Evolutionary conservation across 2,888 invertebrate species (phyloP).

Genomic region (Leptopilina myrica): DNA sequence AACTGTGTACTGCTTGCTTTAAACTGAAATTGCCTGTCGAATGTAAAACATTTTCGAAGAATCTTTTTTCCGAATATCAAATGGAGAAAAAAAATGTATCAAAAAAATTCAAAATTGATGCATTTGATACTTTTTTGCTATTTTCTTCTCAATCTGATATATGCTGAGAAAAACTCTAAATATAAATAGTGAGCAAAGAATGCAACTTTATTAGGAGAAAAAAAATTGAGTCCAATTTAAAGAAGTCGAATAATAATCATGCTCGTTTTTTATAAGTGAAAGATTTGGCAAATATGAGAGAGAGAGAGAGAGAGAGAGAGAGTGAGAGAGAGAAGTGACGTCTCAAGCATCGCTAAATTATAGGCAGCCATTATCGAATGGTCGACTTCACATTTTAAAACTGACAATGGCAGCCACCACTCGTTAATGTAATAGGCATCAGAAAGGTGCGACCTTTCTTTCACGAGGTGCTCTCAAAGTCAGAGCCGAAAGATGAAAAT

Average conservation of each 20-base stretch:
- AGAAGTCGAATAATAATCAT: not conserved
- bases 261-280: slow-evolving; percentile 6
- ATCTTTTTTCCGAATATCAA: too few relatives aligned
- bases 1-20: too few relatives aligned
- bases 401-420: slow-evolving; percentile 73
- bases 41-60: too few relatives aligned
- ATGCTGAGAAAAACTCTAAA: too few relatives aligned
- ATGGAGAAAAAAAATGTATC: too few relatives aligned
- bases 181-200: too few relatives aligned
- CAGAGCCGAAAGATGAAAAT: slow-evolving; percentile 54
- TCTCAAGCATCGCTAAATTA: slow-evolving; percentile 64
- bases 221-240: slow-evolving; percentile 37
- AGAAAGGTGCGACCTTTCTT: slow-evolving; percentile 59
- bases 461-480: slow-evolving; percentile 44
- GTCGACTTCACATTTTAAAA: slow-evolving; percentile 67
- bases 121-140: too few relatives aligned
- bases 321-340: slow-evolving; percentile 40
- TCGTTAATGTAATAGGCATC: slow-evolving; percentile 75
- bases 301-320: slow-evolving; percentile 38
- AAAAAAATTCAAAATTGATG: too few relatives aligned
- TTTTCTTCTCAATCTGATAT: too few relatives aligned
- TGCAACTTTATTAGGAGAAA: too few relatives aligned
- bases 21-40: too few relatives aligned
- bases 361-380: slow-evolving; percentile 71
- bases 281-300: slow-evolving; percentile 25